A percentile compares a stretch with the other conserved stretches of the same genome.
Evolutionary conservation across 2,113 vertebrate species (phyloP).

Genomic region (Trichechus manatus): DNA sequence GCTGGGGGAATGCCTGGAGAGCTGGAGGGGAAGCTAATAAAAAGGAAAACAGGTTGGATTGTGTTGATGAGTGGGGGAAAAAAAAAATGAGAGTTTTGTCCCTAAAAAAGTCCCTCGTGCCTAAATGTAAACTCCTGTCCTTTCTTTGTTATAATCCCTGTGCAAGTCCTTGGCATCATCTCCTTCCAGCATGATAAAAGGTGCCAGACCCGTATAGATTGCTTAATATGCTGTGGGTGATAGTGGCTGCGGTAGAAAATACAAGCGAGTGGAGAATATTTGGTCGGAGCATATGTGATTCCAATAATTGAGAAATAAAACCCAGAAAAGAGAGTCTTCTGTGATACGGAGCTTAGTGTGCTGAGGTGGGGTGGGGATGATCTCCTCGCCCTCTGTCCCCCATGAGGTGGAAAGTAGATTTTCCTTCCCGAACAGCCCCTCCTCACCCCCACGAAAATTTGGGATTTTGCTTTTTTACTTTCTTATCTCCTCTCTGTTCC

Average conservation of each 20-base stretch:
- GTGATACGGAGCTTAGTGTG: slow-evolving; percentile 70
- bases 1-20: neutral
- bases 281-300: slow-evolving; percentile 86
- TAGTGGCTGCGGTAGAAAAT: slow-evolving; percentile 84
- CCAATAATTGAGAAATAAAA: slow-evolving; percentile 89
- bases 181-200: slow-evolving; percentile 78
- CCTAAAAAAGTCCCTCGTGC: slow-evolving; percentile 55
- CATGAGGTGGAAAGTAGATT: slow-evolving; percentile 18
- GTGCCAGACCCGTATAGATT: slow-evolving; percentile 84
- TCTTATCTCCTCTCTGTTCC: slow-evolving; percentile 89
- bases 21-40: neutral
- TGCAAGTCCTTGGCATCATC: slow-evolving; percentile 75
- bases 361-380: neutral
- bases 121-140: slow-evolving; percentile 57
- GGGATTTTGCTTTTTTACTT: slow-evolving; percentile 87
- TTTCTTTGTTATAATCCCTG: slow-evolving; percentile 83
- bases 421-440: slow-evolving; percentile 62
- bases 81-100: slow-evolving; percentile 42
- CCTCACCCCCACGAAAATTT: slow-evolving; percentile 79
- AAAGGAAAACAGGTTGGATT: slow-evolving; percentile 26
- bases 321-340: slow-evolving; percentile 75
- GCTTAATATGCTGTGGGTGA: slow-evolving; percentile 86
- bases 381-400: slow-evolving; percentile 1
- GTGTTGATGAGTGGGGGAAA: neutral
- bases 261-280: slow-evolving; percentile 87